These are phyloP conservation scores for Danio kyathit DNA, from an alignment of 2,797 vertebrate genomes.

Conservation along the genomic window DNA sequence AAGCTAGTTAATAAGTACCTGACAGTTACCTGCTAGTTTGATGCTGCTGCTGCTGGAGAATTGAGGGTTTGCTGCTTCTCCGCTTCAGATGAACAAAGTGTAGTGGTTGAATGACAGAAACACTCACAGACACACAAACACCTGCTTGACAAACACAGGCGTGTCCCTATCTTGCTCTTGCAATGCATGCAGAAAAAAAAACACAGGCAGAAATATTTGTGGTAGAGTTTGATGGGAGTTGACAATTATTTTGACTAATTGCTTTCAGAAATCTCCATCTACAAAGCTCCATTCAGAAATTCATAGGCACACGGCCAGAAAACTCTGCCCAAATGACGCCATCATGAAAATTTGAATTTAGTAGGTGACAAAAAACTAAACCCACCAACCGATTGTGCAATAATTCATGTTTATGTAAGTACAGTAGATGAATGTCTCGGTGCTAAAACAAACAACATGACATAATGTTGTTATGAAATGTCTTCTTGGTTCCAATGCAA, in stretches of 20 bases:
- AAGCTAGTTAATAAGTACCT: slow-evolving; percentile 23
- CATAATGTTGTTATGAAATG: slow-evolving; percentile 6
- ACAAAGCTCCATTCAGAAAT: slow-evolving; percentile 7
- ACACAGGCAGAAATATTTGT: background rate
- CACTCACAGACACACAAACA: slow-evolving; percentile 11
- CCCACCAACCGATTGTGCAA: background rate
- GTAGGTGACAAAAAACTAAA: background rate
- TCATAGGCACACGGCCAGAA: slow-evolving; percentile 10
- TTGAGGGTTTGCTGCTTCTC: slow-evolving; percentile 26
- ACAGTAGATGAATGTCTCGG: background rate
- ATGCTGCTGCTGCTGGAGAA: slow-evolving; percentile 11
- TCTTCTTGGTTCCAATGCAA: background rate
- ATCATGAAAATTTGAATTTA: background rate
- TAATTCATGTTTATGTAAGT: background rate
- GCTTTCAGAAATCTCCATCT: background rate
- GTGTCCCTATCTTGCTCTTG: slow-evolving; percentile 22
- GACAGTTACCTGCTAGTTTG: slow-evolving; percentile 12
- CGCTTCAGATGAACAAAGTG: slow-evolving; percentile 20
- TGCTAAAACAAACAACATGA: background rate
- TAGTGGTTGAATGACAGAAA: slow-evolving; percentile 2
- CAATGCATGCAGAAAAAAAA: background rate
- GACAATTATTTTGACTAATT: slow-evolving; percentile 7
- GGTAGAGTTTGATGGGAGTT: slow-evolving; percentile 24
- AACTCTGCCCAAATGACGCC: background rate
- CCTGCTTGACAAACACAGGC: slow-evolving; percentile 21